These are phyloP conservation scores for Magallana angulata DNA, from an alignment of 1,140 invertebrate species.

Conservation along the genomic window DNA sequence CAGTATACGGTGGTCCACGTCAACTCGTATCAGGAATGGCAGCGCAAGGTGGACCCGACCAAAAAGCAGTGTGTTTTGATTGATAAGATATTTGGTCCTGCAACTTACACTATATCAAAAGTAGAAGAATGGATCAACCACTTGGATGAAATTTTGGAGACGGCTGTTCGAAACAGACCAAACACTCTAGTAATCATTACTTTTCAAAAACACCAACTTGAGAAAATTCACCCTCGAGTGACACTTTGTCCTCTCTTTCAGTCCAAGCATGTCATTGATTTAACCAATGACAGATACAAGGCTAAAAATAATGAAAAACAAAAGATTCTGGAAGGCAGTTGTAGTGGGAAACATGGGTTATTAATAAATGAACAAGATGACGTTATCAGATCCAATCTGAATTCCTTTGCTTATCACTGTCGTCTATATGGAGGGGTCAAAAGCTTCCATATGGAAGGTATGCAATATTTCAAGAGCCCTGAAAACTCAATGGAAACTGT, in stretches of 20 bases:
- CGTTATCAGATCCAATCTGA: neutral
- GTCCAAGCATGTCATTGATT: conserved; percentile 38
- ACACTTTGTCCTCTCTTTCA: conserved; percentile 43
- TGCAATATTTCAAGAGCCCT: conserved; percentile 50
- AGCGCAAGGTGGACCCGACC: conserved; percentile 46
- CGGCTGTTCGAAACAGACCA: conserved; percentile 39
- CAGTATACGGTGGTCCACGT: conserved; percentile 45
- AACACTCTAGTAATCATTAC: conserved; percentile 49
- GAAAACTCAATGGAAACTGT: conserved; percentile 49
- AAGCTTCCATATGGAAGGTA: conserved; percentile 57
- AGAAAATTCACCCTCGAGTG: conserved; percentile 44
- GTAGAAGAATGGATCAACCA: conserved; percentile 51
- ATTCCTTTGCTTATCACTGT: conserved; percentile 34
- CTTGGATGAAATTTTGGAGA: conserved; percentile 41
- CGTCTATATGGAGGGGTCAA: conserved; percentile 46
- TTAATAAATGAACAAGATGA: conserved; percentile 22
- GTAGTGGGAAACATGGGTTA: conserved; percentile 34
- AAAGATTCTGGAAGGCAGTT: conserved; percentile 36
- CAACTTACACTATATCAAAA: conserved; percentile 37
- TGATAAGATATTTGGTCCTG: conserved; percentile 57
- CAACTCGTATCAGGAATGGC: conserved; percentile 54
- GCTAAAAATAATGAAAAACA: neutral
- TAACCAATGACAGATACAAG: conserved; percentile 17
- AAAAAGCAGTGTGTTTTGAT: conserved; percentile 53
- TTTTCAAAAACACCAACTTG: conserved; percentile 48